Conservation (phyloP, 1,140 invertebrate species). For the Ceratina calcarata region DNA sequence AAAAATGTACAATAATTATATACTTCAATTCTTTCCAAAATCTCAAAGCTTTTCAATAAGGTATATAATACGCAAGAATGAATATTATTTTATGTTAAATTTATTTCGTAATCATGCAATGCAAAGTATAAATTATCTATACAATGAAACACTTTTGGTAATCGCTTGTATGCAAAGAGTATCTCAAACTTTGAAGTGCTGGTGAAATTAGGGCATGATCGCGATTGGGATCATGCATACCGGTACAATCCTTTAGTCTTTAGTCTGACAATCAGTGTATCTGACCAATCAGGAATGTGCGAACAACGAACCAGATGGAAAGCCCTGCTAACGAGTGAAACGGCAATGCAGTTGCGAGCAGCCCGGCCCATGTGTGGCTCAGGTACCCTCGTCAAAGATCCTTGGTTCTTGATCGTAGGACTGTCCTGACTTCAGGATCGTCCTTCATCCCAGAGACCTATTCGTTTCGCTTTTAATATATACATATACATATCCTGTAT, state of each 20-base stretch:
- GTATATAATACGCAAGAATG: no score
- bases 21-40: no score
- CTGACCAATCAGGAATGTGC: slow-evolving; percentile 78
- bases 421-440: slow-evolving; percentile 50
- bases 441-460: slow-evolving; percentile 57
- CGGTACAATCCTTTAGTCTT: slow-evolving; percentile 32
- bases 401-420: slow-evolving; percentile 53
- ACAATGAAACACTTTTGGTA: slow-evolving; percentile 40
- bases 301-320: slow-evolving; percentile 77
- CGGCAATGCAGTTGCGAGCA: slow-evolving; percentile 79
- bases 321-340: slow-evolving; percentile 78
- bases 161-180: slow-evolving; percentile 36
- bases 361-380: slow-evolving; percentile 79
- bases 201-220: slow-evolving; percentile 65
- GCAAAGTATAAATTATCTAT: no score
- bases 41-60: no score
- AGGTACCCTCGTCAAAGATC: slow-evolving; percentile 77
- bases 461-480: slow-evolving; percentile 59
- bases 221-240: slow-evolving; percentile 60
- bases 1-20: no score
- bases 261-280: slow-evolving; percentile 61
- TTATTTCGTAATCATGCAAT: no score
- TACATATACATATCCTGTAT: slow-evolving; percentile 36
- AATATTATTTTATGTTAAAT: no score
- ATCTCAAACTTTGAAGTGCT: slow-evolving; percentile 50